phyloP scores from a whole-genome alignment of 2,113 vertebrate genomes.

The Aegotheles bennettii region DNA sequence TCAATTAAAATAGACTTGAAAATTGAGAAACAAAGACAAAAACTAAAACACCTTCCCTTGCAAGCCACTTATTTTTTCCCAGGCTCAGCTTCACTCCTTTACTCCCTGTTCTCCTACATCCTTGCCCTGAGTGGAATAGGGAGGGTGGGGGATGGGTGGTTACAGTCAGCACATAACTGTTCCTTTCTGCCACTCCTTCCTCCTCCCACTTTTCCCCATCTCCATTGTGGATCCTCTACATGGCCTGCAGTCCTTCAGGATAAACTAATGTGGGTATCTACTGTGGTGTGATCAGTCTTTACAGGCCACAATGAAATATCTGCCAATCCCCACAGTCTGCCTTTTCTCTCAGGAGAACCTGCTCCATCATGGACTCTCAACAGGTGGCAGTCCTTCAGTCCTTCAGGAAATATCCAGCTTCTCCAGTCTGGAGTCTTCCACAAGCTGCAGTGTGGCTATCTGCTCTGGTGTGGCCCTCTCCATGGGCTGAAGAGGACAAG shows the following conservation, averaged over 20 bases:
- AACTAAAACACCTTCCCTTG: neutral
- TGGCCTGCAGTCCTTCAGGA: neutral
- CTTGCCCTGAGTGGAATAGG: neutral
- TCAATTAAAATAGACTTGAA: neutral
- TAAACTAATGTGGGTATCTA: neutral
- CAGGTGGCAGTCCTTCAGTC: neutral
- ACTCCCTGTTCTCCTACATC: neutral
- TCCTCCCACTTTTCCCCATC: neutral
- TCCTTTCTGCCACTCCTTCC: accelerated
- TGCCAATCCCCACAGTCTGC: accelerated
- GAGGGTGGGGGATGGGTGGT: neutral
- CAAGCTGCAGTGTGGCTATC: neutral
- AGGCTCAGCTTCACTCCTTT: neutral
- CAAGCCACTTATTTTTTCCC: neutral
- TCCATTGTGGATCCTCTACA: neutral
- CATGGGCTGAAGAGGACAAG: neutral
- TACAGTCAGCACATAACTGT: accelerated
- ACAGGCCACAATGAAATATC: neutral
- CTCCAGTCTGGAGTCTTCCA: neutral
- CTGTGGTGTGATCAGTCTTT: neutral
- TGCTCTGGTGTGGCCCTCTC: neutral
- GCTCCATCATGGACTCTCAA: neutral
- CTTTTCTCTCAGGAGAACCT: neutral
- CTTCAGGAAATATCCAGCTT: neutral
- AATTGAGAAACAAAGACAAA: neutral